Evolutionary conservation across 2,888 invertebrate species (phyloP), one percentile per base, ranked within the genome.

Genomic region (Aspidiotus rigidus): DNA sequence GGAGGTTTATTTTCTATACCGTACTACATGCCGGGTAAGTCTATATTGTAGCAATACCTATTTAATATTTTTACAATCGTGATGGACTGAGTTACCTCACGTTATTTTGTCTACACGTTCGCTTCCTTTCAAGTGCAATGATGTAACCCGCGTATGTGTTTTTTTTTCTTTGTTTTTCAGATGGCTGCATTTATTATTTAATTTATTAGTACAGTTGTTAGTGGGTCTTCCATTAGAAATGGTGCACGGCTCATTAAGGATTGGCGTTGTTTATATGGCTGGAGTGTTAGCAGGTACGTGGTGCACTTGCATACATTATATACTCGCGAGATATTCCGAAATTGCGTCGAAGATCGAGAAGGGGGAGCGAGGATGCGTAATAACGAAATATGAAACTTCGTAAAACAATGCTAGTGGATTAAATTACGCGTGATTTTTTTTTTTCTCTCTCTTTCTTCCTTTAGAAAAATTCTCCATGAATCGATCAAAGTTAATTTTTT

Each of bases 1-100:
- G 95, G 95, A 85, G 95, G 78, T 96, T 94, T 80, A 81, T 94
- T 75, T 87, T 93, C 75, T 96, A 96, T 81, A 93, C 93, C 86
- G 87, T 94, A 76, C 85, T 96, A 76, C 96, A 96, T 79, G 93
- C 93, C 72, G 94, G 94, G 88, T 88, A 80, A 82, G 85, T 79
- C 72, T 62, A 9, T 7, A 11, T 15, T 28, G 28, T 28, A 28
- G 28, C 28, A 28, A 28, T 28, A 28, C 5, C 28, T 28, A 28
- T 5, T 28, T 28, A 28, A 28, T 28, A 28, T 28, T 28, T 28
- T 28, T 28, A 28, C 28, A 28, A 28, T 28, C 28, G 28, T 28
- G 28, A n/a, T 5, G 28, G 28, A 28, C 28, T 28, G 28, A 28
- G 28, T 28, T 28, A 28, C 28, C 28, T 28, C 28, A 28, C 28